Conservation (phyloP, 2,113 vertebrate species). For the Strigops habroptila region DNA sequence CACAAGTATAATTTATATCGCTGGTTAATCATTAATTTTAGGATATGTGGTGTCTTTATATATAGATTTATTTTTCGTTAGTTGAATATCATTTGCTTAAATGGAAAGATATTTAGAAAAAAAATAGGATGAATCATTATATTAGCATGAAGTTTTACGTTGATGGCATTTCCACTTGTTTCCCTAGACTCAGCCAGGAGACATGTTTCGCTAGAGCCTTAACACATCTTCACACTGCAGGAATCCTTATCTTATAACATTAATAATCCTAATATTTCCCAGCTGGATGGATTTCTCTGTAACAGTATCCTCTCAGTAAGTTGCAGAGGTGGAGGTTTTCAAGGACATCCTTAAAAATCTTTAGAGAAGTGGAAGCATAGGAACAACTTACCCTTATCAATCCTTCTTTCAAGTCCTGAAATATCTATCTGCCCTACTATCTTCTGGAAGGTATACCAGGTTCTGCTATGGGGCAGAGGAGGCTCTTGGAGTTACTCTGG, state of each 20-base stretch:
- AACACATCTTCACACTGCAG: not conserved
- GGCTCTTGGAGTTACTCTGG: not conserved
- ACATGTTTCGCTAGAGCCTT: not conserved
- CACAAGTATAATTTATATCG: rapidly evolving
- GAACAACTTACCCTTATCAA: not conserved
- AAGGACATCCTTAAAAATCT: not conserved
- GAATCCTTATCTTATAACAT: not conserved
- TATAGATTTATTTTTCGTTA: not conserved
- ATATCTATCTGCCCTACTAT: not conserved
- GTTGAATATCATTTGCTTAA: not conserved
- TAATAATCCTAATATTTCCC: not conserved
- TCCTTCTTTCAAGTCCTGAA: not conserved
- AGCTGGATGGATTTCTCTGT: not conserved
- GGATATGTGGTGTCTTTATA: not conserved
- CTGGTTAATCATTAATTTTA: not conserved
- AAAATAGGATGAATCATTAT: not conserved
- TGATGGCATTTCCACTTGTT: not conserved
- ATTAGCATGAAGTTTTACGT: not conserved
- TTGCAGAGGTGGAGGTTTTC: not conserved
- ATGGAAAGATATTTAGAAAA: not conserved
- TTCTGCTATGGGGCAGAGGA: not conserved
- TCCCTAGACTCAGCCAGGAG: not conserved
- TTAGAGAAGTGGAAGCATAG: not conserved
- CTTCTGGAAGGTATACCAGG: not conserved
- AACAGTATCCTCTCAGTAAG: not conserved